Conservation (phyloP, 2,797 vertebrate species). For the Cirrhinus mrigala region DNA sequence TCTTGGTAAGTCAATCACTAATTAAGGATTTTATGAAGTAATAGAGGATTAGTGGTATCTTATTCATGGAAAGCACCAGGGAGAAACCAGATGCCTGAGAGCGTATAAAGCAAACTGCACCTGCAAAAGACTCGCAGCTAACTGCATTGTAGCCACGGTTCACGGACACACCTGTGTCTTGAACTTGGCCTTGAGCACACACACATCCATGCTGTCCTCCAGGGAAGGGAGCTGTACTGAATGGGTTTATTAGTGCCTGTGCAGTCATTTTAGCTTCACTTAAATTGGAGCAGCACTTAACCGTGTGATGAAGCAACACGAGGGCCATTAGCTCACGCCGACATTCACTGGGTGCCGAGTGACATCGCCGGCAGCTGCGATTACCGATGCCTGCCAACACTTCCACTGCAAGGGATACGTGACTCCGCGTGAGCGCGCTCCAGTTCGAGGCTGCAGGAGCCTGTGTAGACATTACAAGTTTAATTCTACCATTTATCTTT, state of each 20-base stretch:
- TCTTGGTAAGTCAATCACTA: slow-evolving; percentile 7
- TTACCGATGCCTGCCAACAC: slow-evolving; percentile 66
- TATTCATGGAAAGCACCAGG: slow-evolving; percentile 37
- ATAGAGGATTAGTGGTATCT: slow-evolving; percentile 39
- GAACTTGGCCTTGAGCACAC: slow-evolving; percentile 59
- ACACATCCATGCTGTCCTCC: slow-evolving; percentile 55
- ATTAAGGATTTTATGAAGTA: slow-evolving; percentile 41
- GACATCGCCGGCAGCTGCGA: slow-evolving; percentile 82
- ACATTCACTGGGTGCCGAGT: slow-evolving; percentile 77
- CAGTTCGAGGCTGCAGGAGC: slow-evolving; percentile 50
- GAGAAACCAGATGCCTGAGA: slow-evolving; percentile 35
- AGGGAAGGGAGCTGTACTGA: slow-evolving; percentile 61
- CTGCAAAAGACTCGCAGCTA: slow-evolving; percentile 47
- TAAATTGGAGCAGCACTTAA: slow-evolving; percentile 80
- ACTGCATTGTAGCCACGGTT: slow-evolving; percentile 62
- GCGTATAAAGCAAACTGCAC: slow-evolving; percentile 40
- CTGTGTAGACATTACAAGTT: slow-evolving; percentile 35
- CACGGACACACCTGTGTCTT: slow-evolving; percentile 74
- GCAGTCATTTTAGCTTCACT: slow-evolving; percentile 76
- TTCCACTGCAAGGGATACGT: slow-evolving; percentile 28
- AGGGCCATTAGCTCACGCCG: slow-evolving; percentile 79
- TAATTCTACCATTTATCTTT: slow-evolving; percentile 17
- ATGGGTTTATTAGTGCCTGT: slow-evolving; percentile 81
- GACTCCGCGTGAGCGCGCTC: slow-evolving; percentile 51
- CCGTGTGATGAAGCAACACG: slow-evolving; percentile 82